Percentiles rank a stretch among this genome's conserved stretches.
Conservation (phyloP, 1,140 invertebrate genomes). For the Melitaea cinxia region DNA sequence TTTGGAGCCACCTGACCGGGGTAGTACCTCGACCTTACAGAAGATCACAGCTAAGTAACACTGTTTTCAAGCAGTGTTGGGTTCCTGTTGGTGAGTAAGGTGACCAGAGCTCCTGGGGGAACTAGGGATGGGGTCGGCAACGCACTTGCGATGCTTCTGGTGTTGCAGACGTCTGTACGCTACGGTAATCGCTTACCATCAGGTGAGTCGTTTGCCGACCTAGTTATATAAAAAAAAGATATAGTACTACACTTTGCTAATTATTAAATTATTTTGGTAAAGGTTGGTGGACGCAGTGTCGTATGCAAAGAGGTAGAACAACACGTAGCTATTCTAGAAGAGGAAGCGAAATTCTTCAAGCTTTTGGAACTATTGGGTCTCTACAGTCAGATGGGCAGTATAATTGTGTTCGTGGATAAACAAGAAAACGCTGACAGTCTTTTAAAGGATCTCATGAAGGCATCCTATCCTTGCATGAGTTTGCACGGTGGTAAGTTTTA, state of each 20-base stretch:
- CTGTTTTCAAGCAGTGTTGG: too few relatives aligned
- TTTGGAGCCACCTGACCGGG: too few relatives aligned
- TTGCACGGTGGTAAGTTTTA: conserved; percentile 92
- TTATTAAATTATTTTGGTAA: conserved; percentile 1
- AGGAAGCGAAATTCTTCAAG: conserved; percentile 99
- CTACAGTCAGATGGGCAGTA: conserved; percentile 96
- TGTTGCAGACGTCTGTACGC: too few relatives aligned
- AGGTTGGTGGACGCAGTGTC: conserved; percentile 97
- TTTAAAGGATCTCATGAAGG: conserved; percentile 97
- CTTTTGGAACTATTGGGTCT: conserved; percentile 96
- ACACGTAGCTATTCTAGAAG: conserved; percentile 95
- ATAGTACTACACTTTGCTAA: neutral
- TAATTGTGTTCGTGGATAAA: conserved; percentile 99
- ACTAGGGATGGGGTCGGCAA: too few relatives aligned
- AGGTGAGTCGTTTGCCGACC: too few relatives aligned
- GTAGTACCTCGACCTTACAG: too few relatives aligned
- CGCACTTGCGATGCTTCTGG: too few relatives aligned
- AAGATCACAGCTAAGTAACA: too few relatives aligned
- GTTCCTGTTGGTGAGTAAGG: too few relatives aligned
- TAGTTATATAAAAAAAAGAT: too few relatives aligned
- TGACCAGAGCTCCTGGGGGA: too few relatives aligned
- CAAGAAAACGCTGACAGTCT: conserved; percentile 98
- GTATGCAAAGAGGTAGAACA: conserved; percentile 99
- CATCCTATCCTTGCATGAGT: conserved; percentile 97
- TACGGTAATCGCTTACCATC: too few relatives aligned